phyloP scores from a whole-genome alignment of 2,797 vertebrate species.

The Threskiornis aethiopicus region DNA sequence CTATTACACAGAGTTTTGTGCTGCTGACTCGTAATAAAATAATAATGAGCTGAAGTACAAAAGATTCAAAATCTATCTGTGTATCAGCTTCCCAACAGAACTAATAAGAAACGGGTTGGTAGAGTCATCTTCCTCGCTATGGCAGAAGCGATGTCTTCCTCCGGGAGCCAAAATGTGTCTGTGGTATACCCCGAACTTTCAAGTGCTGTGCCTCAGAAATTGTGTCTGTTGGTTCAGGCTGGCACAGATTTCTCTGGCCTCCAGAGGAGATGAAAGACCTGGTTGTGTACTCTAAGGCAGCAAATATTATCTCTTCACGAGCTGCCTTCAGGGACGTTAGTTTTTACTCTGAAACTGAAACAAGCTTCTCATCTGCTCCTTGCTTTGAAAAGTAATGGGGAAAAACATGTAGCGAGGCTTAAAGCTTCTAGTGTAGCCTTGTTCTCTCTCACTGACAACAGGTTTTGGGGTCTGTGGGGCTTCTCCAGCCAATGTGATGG shows the following conservation, averaged over 20 bases:
- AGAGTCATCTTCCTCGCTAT: background rate
- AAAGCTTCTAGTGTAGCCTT: background rate
- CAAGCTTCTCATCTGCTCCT: background rate
- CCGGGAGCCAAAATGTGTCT: rapidly evolving
- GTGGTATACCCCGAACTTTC: background rate
- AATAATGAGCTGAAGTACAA: background rate
- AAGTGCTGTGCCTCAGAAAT: background rate
- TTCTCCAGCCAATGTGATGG: background rate
- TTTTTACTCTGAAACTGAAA: background rate
- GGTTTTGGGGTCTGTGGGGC: background rate
- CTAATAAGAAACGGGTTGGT: background rate
- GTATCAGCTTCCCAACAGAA: background rate
- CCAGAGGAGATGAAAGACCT: background rate
- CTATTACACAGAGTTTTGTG: background rate
- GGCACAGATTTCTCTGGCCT: background rate
- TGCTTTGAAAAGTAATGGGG: background rate
- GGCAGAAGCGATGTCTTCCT: background rate
- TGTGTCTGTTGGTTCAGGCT: rapidly evolving
- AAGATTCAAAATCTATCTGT: background rate
- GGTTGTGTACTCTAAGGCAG: background rate
- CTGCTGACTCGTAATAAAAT: background rate
- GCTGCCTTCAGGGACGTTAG: background rate
- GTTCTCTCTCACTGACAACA: background rate
- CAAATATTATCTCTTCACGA: background rate
- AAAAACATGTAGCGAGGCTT: background rate